These are phyloP conservation scores for Heliconius cydno DNA, from an alignment of 2,888 invertebrate genomes.

Conservation along the genomic window DNA sequence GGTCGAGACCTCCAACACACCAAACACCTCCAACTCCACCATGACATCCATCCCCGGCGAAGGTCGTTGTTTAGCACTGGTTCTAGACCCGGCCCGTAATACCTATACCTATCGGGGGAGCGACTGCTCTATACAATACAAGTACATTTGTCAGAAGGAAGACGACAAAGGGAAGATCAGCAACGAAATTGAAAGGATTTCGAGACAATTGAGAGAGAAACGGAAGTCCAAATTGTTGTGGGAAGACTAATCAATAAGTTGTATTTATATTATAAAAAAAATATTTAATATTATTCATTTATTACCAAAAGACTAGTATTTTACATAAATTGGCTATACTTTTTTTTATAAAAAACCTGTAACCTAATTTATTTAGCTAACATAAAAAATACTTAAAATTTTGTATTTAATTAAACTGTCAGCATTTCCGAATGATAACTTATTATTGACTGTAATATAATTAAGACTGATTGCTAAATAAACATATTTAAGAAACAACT, in stretches of 20 bases:
- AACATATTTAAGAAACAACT: background rate
- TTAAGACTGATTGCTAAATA: slow-evolving; percentile 4
- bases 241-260: slow-evolving; percentile 31
- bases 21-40: slow-evolving; percentile 59
- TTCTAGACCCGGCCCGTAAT: slow-evolving; percentile 84
- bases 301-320: background rate
- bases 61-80: slow-evolving; percentile 88
- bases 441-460: background rate
- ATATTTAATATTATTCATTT: background rate
- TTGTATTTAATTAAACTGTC: background rate
- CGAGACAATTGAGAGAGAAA: slow-evolving; percentile 54
- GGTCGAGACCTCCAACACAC: slow-evolving; percentile 74
- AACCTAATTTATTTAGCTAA: too few species aligned
- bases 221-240: slow-evolving; percentile 31
- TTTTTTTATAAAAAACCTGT: too few species aligned
- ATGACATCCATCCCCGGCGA: slow-evolving; percentile 77
- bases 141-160: slow-evolving; percentile 88
- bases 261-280: background rate
- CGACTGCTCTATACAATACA: slow-evolving; percentile 87
- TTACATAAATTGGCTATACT: too few species aligned
- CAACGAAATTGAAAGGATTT: slow-evolving; percentile 84
- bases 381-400: background rate
- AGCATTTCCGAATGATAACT: background rate
- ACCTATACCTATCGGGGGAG: slow-evolving; percentile 88
- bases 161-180: slow-evolving; percentile 82